These are phyloP conservation scores for Stomatorhinus walkeri DNA, from an alignment of 2,797 vertebrate species.

Conservation along the genomic window DNA sequence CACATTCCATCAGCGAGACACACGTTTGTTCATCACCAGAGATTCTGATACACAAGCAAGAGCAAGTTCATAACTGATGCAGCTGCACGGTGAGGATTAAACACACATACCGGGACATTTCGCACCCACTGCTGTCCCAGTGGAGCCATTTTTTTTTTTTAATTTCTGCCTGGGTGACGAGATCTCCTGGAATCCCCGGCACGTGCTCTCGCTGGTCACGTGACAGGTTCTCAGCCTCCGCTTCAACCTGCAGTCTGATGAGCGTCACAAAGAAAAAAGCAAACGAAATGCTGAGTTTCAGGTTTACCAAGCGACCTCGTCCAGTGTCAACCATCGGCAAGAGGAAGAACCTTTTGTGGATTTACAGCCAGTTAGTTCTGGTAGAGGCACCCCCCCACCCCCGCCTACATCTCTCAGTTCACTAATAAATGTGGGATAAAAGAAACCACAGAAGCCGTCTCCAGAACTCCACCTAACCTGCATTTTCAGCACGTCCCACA, in stretches of 20 bases:
- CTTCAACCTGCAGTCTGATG: background rate
- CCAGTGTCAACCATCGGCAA: background rate
- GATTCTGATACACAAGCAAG: conserved; percentile 9
- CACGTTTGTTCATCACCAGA: background rate
- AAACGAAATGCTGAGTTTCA: background rate
- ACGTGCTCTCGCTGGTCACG: background rate
- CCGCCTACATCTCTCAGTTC: background rate
- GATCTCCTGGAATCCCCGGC: background rate
- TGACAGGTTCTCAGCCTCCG: background rate
- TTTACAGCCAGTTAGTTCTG: background rate
- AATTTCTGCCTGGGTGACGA: background rate
- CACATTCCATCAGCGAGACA: background rate
- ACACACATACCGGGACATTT: background rate
- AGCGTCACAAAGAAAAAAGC: background rate
- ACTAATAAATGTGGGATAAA: background rate
- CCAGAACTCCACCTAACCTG: background rate
- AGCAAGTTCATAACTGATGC: background rate
- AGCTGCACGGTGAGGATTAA: background rate
- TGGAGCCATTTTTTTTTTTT: background rate
- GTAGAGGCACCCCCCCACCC: background rate
- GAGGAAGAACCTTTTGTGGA: background rate
- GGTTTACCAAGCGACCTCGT: background rate
- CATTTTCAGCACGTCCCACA: background rate
- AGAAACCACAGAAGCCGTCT: background rate
- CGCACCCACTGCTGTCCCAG: background rate